Evolutionary conservation across 1,140 invertebrate species (phyloP), one percentile per base, ranked within the genome.

Genomic region (Lasioglossum albipes): DNA sequence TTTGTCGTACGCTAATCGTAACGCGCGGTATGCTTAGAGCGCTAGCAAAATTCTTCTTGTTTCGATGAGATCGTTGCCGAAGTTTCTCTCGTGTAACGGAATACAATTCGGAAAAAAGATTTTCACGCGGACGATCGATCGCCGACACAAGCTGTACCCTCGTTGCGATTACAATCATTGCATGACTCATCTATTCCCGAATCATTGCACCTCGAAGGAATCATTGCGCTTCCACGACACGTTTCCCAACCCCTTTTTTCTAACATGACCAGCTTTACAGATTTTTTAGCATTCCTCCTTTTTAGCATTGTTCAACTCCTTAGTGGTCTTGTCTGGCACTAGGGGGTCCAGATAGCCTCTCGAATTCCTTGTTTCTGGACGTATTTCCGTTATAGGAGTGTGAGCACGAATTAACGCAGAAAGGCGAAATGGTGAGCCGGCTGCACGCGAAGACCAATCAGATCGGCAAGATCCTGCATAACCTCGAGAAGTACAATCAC

Each of bases 351-450:
- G 31, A 49, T 61, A 36, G 16, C 16, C 10, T 20, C 20, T 73
- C 36, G 18, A 59, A 61, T 83, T 68, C 27, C 73, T 65, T 80
- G 76, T 87, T 87, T 84, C 75, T 87, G 72, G 86, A 86, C 70
- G 83, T 88, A 62, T 89, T 91, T 90, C 79, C 76, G 70, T 93
- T 93, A 73, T 95, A 98, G 97, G 97, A 98, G 95, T 98, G 97
- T 95, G 97, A 98, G 94, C 95, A 96, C 94, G 97, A 98, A 94
- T 95, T 98, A 91, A 97, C 97, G 83, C 97, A 98, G 94, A 98
- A 98, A 93, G 97, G 97, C 86, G 96, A 97, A 94, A 96, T 98
- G 95, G 97, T 98, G 85, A 97, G 96, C 93, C 96, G 97, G 81
- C 96, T 98, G 84, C 97, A 98, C 93, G 96, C 95, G 85, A 98